Conservation (phyloP, 2,113 vertebrate species). For the Phrynosoma platyrhinos region DNA sequence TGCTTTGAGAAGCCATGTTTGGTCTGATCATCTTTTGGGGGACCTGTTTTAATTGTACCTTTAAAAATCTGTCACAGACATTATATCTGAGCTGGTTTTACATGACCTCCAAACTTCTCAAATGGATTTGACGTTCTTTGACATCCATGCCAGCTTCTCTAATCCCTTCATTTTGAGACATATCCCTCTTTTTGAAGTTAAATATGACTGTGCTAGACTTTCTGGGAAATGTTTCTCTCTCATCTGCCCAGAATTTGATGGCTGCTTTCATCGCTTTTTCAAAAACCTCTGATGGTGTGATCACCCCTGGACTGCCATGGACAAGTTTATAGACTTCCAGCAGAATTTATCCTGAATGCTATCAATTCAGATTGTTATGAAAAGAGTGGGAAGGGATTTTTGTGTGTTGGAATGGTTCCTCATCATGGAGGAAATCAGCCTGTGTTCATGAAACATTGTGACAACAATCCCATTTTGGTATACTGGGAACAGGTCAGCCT, state of each 20-base stretch:
- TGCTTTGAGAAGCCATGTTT: background rate
- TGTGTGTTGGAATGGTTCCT: background rate
- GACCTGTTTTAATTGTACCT: background rate
- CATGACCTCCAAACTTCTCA: background rate
- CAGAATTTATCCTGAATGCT: background rate
- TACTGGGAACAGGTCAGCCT: background rate
- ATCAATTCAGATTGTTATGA: background rate
- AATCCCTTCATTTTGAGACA: background rate
- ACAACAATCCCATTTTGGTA: conserved; percentile 36
- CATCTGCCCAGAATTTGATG: background rate
- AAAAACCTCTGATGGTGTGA: background rate
- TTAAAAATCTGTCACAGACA: background rate
- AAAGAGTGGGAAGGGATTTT: background rate
- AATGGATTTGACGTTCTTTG: background rate
- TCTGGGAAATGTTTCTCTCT: background rate
- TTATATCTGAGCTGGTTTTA: background rate
- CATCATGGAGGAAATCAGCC: background rate
- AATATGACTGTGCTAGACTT: background rate
- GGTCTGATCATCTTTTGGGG: background rate
- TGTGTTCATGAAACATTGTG: conserved; percentile 11
- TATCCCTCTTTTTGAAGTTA: background rate
- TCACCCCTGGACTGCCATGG: background rate
- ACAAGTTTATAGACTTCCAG: background rate
- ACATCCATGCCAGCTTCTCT: background rate
- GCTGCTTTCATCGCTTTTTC: background rate